These are phyloP conservation scores for Drosophila eohydei DNA, from an alignment of 2,888 invertebrate species.

Conservation along the genomic window DNA sequence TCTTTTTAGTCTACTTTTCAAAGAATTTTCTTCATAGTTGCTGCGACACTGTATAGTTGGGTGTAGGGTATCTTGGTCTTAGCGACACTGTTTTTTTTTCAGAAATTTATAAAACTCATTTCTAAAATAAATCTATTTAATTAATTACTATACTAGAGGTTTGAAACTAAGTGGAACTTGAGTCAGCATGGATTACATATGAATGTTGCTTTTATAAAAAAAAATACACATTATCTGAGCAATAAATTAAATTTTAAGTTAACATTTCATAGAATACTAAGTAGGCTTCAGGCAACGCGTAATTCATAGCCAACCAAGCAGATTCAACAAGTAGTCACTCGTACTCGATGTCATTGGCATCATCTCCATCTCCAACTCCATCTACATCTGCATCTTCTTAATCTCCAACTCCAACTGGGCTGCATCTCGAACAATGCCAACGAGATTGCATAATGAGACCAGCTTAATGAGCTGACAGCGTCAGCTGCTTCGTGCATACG, in stretches of 20 bases:
- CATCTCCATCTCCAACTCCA: neutral
- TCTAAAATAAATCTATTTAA: neutral
- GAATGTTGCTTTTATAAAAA: neutral
- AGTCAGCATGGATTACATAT: neutral
- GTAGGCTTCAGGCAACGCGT: neutral
- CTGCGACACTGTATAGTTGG: neutral
- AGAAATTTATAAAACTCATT: neutral
- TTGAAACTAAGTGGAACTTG: neutral
- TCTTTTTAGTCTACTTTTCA: too few relatives aligned
- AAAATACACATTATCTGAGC: neutral
- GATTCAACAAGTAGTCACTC: neutral
- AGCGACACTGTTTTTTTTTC: neutral
- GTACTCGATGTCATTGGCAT: constrained; percentile 11
- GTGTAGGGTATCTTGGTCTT: neutral
- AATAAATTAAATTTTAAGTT: neutral
- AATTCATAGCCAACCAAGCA: constrained; percentile 16
- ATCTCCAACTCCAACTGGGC: constrained; percentile 17
- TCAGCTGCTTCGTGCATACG: constrained; percentile 55
- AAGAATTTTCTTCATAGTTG: neutral
- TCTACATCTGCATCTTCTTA: neutral
- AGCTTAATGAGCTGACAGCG: constrained; percentile 70
- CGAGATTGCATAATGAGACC: constrained; percentile 67
- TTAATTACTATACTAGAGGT: neutral
- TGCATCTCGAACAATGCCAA: constrained; percentile 63
- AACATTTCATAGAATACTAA: neutral